Evolutionary conservation across 2,113 vertebrate species (phyloP).

Genomic region (Puma concolor): DNA sequence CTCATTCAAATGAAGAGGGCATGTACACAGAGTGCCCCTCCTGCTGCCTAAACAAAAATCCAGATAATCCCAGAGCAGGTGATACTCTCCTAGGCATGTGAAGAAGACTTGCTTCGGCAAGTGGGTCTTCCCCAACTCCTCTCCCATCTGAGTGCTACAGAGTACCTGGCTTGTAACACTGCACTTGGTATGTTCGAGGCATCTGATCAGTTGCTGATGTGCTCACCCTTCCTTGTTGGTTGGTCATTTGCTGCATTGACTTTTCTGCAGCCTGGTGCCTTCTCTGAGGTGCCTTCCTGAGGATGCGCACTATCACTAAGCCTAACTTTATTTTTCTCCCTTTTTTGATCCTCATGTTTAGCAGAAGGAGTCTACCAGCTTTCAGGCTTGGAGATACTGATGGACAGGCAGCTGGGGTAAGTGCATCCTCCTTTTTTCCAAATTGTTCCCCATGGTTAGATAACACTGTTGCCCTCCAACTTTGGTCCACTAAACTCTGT

Average conservation of each 20-base stretch:
- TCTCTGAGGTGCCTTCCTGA: not conserved
- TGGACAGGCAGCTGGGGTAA: slow-evolving; percentile 93
- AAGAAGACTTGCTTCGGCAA: not conserved
- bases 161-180: not conserved
- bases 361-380: slow-evolving; percentile 96
- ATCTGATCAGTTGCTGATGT: not conserved
- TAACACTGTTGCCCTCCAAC: no score
- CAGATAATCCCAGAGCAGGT: slow-evolving; percentile 97
- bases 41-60: slow-evolving; percentile 98
- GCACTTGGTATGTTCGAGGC: not conserved
- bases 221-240: not conserved
- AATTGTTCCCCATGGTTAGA: not conserved
- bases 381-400: slow-evolving; percentile 94
- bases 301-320: not conserved
- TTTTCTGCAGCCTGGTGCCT: not conserved
- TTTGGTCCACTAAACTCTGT: not conserved
- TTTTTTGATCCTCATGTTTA: slow-evolving; percentile 74
- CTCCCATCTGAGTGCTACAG: not conserved
- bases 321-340: not conserved
- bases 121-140: not conserved
- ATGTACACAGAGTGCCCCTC: slow-evolving; percentile 93
- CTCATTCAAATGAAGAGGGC: slow-evolving; percentile 95
- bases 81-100: slow-evolving; percentile 40
- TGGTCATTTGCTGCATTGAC: no score
- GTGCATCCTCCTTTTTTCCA: slow-evolving; percentile 20